Conservation (phyloP, 2,113 vertebrate species). For the Plectropomus leopardus region DNA sequence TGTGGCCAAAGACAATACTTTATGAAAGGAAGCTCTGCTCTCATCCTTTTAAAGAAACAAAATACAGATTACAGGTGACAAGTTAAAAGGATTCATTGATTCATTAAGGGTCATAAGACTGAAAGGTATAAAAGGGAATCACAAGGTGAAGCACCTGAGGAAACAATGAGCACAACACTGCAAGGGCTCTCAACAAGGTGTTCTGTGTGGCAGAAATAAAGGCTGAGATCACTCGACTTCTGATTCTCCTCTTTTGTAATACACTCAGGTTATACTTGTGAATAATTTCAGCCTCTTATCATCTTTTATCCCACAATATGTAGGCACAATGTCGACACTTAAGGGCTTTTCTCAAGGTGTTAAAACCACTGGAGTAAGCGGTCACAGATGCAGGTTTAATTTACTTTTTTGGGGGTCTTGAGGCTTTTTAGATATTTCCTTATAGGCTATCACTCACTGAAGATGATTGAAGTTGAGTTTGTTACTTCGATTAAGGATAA, state of each 20-base stretch:
- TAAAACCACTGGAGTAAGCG: not conserved
- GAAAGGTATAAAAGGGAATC: constrained; percentile 61
- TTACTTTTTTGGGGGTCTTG: not conserved
- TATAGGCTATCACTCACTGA: constrained; percentile 2
- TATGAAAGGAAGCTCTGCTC: constrained; percentile 11
- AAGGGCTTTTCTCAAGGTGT: constrained; percentile 1
- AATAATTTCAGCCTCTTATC: constrained; percentile 58
- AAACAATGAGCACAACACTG: constrained; percentile 60
- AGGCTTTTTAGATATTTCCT: not conserved
- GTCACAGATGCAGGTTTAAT: constrained; percentile 20
- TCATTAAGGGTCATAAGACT: constrained; percentile 51
- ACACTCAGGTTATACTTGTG: constrained; percentile 60
- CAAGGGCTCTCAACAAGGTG: constrained; percentile 64
- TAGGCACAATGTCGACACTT: constrained; percentile 27
- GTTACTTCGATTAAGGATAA: no score
- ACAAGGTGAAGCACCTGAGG: constrained; percentile 60
- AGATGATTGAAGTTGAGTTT: not conserved
- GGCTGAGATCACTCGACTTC: constrained; percentile 71
- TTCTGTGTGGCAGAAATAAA: constrained; percentile 55
- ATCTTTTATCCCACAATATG: constrained; percentile 47
- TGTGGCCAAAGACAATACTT: not conserved
- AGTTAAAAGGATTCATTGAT: no score
- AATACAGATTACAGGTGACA: constrained; percentile 20
- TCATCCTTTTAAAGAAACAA: constrained; percentile 12
- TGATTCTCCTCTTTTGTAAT: constrained; percentile 60